Base-by-base conservation (phyloP, 2,797 vertebrate species). In the Tiaroga cobitis region DNA sequence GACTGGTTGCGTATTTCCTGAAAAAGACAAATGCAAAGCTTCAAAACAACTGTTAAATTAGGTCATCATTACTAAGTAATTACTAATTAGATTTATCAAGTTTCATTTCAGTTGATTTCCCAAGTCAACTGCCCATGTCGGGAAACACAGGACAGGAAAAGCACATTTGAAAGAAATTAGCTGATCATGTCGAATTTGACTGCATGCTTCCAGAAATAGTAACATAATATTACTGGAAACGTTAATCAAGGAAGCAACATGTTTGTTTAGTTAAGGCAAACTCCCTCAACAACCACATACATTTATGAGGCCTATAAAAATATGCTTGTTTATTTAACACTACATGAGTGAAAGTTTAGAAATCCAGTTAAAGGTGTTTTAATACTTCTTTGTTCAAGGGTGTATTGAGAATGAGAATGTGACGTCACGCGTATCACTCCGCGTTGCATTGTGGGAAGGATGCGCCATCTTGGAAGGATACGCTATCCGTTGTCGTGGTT, bases 1-100 rank as follows among this genome's bases (percentile, higher is more conserved):
- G 98, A 97, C 90, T 97, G 96, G 92, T 95, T 97, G 84, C 97
- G 97, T 92, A 99, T 98, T 94, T 99, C 98, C 98, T 99, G 92
- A 81, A 89, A 91, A 91, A 56, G 84, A 83, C 84, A 82, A 91
- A 37, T 93, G 86, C 92, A 85, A 74, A 56, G 13, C 51, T 43
- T 34, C 19, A 72, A 41, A 70, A 61, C 49, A 69, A 54, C 59
- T 79, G 18, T 37, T 67, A 32, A 73, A 32, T 54, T 2, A 34
- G 21, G 29, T n/a, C 18, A 9, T 11, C 18, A 21, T 81, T 24
- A 54, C 3, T 15, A 18, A 41, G 54, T 11, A 13, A 65, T 21
- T 37, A 41, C 39, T 8, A 8, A 65, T 21, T 37, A 21, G 15
- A 15, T 32, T 29, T 26, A 70, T 32, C 29, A 18, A 21, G n/a